phyloP scores from a whole-genome alignment of 2,888 invertebrate genomes.

The Cryptosula pallasiana region DNA sequence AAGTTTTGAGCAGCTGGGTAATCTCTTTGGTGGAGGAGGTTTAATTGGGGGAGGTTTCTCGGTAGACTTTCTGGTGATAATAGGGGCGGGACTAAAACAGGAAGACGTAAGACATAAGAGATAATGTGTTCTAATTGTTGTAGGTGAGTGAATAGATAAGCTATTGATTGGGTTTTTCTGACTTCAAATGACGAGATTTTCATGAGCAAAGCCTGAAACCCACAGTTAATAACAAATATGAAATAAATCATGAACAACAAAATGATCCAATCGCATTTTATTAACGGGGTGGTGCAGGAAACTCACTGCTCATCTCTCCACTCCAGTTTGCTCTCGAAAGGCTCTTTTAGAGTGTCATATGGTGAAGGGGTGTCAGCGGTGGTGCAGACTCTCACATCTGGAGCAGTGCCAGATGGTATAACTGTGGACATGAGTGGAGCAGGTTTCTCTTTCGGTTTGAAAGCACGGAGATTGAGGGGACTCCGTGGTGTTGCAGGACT shows the following conservation, averaged over 20 bases:
- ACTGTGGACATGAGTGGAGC: neutral
- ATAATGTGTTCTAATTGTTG: no score
- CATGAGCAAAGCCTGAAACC: no score
- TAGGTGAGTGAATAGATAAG: no score
- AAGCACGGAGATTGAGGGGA: neutral
- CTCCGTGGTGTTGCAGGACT: neutral
- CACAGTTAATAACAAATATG: no score
- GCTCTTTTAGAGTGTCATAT: slow-evolving; percentile 4
- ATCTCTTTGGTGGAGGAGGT: slow-evolving; percentile 4
- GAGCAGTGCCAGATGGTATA: neutral
- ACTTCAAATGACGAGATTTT: no score
- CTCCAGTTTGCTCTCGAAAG: slow-evolving; percentile 12
- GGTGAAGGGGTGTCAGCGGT: neutral
- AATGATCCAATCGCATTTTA: no score
- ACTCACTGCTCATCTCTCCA: slow-evolving; percentile 20
- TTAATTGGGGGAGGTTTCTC: neutral
- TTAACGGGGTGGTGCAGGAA: no score
- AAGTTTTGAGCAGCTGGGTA: neutral
- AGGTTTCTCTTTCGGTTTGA: neutral
- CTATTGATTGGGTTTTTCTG: no score
- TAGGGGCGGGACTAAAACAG: neutral
- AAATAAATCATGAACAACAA: no score
- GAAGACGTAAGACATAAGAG: neutral
- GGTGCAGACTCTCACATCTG: neutral
- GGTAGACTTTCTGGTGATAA: neutral